Evolutionary conservation across 1,140 invertebrate genomes (phyloP).

Genomic region (Helicoverpa zea): DNA sequence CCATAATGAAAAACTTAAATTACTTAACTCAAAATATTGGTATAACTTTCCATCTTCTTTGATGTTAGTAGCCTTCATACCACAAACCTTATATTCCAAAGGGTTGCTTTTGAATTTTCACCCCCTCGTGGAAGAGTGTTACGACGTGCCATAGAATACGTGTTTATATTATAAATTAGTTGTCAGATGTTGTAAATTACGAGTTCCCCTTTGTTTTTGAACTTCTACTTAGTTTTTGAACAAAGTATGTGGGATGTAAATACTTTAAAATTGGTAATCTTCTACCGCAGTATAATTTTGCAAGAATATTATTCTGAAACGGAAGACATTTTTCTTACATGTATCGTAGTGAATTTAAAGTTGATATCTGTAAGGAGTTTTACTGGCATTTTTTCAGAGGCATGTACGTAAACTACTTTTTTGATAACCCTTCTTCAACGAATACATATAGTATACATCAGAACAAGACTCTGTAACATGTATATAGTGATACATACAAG

Average conservation of each 20-base stretch:
- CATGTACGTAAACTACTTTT: no score
- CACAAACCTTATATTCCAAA: not conserved
- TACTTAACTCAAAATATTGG: not conserved
- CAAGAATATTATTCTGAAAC: no score
- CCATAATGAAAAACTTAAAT: not conserved
- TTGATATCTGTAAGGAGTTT: no score
- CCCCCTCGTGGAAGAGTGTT: conserved; percentile 33
- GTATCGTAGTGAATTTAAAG: no score
- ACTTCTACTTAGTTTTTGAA: not conserved
- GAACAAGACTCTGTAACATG: no score
- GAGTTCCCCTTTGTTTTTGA: conserved; percentile 14
- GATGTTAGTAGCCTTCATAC: conserved; percentile 8
- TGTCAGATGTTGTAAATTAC: conserved; percentile 18
- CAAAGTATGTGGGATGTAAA: not conserved
- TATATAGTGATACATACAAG: not conserved
- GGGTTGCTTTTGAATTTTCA: conserved; percentile 23
- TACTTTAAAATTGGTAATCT: no score
- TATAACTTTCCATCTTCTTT: conserved; percentile 13
- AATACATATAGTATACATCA: no score
- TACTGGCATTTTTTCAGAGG: no score
- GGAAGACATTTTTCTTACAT: no score
- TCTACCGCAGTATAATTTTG: no score
- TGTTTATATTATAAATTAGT: conserved; percentile 40
- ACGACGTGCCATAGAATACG: conserved; percentile 26
- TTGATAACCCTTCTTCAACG: no score